Percentiles rank a stretch among this genome's conserved stretches.
These are phyloP conservation scores for Diadromus collaris DNA, from an alignment of 2,888 invertebrate genomes.

Conservation along the genomic window DNA sequence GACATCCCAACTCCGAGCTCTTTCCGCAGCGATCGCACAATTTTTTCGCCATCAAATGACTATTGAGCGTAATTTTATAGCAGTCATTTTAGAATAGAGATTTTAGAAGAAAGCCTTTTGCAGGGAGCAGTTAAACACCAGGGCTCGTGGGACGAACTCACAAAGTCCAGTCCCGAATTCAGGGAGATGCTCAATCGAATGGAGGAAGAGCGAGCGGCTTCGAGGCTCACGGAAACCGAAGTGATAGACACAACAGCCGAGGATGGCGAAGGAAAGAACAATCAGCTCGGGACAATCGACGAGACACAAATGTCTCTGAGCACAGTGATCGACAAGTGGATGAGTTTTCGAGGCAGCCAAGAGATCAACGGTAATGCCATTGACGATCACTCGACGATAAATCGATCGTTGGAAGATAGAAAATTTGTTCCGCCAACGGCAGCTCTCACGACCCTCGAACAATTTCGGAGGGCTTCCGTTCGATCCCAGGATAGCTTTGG, in stretches of 20 bases:
- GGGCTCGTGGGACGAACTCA: conserved; percentile 76
- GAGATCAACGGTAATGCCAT: background rate
- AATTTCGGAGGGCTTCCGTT: conserved; percentile 49
- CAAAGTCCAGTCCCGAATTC: conserved; percentile 73
- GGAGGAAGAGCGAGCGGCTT: conserved; percentile 33
- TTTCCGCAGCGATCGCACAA: no score
- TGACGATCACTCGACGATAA: background rate
- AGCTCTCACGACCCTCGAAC: conserved; percentile 20
- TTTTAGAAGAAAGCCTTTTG: background rate
- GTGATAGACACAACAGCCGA: background rate
- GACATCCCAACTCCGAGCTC: background rate
- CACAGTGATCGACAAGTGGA: conserved; percentile 25
- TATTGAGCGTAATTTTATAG: no score
- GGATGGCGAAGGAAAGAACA: background rate
- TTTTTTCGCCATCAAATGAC: no score
- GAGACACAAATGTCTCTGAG: background rate
- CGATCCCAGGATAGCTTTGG: conserved; percentile 59
- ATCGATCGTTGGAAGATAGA: conserved; percentile 20
- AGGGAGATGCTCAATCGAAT: conserved; percentile 60
- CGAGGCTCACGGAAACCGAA: conserved; percentile 9
- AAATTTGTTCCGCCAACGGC: conserved; percentile 42
- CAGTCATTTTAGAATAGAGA: background rate
- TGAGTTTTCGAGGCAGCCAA: conserved; percentile 24
- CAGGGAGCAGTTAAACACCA: conserved; percentile 73
- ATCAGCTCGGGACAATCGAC: conserved; percentile 12